Conservation (phyloP, 2,888 invertebrate genomes). For the Megamerina dolium region DNA sequence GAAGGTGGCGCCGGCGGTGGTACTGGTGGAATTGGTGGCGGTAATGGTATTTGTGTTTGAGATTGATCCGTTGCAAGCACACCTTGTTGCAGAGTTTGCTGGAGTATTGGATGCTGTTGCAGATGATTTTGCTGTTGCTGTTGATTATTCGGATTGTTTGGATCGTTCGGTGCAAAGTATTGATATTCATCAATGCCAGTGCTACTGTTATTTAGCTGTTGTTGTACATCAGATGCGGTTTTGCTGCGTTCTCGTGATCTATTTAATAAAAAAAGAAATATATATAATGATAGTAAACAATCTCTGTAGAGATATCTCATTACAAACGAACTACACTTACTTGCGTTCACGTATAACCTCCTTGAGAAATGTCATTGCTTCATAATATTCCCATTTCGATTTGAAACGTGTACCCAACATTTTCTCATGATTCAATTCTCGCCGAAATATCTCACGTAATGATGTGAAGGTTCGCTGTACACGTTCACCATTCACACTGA, state of each 20-base stretch:
- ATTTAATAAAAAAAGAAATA: conserved; percentile 2
- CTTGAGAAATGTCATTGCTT: conserved; percentile 44
- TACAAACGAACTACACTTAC: conserved; percentile 26
- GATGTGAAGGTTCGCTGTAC: conserved; percentile 46
- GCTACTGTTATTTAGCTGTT: conserved; percentile 22
- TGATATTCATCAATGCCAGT: conserved; percentile 37
- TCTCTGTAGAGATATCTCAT: not conserved
- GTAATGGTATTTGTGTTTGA: not conserved
- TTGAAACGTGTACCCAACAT: conserved; percentile 42
- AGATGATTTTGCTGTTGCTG: conserved; percentile 6
- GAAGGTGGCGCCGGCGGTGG: not conserved
- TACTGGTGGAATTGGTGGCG: not conserved
- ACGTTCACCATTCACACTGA: conserved; percentile 42
- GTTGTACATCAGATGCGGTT: conserved; percentile 6
- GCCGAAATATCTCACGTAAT: conserved; percentile 41
- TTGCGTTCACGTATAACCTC: conserved; percentile 45
- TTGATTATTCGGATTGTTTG: conserved; percentile 42
- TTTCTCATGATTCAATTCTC: conserved; percentile 44
- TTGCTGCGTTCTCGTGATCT: conserved; percentile 41
- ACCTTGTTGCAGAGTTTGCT: not conserved
- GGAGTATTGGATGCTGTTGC: not conserved
- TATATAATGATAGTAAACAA: not conserved
- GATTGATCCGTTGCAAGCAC: not conserved
- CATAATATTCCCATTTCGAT: conserved; percentile 46
- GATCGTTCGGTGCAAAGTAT: conserved; percentile 43